Percentiles rank a stretch among this genome's conserved stretches.
Evolutionary conservation across 2,888 invertebrate species (phyloP).

Genomic region (Callyntrura guangdongensis): DNA sequence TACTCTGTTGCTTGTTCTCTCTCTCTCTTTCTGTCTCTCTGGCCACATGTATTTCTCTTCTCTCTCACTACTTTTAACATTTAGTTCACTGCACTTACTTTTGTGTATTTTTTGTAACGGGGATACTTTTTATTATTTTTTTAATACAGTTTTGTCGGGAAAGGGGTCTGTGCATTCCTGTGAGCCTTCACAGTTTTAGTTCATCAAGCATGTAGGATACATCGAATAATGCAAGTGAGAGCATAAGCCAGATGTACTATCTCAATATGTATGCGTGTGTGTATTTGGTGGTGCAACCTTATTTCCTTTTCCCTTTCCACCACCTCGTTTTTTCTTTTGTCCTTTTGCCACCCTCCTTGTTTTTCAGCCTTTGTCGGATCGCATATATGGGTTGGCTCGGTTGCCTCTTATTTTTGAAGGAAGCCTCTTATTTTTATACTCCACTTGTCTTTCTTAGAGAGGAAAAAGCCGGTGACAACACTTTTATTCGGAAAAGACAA

Average conservation of each 20-base stretch:
- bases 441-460: too few species aligned
- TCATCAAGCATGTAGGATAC: too few species aligned
- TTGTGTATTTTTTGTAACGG: background rate
- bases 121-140: background rate
- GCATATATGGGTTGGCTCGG: too few species aligned
- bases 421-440: background rate
- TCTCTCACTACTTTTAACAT: background rate
- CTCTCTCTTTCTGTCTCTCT: background rate
- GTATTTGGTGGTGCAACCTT: background rate
- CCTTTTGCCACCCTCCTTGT: background rate
- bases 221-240: constrained; percentile 66
- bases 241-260: constrained; percentile 13
- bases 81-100: constrained; percentile 51
- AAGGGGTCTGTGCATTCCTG: constrained; percentile 31
- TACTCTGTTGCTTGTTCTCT: constrained; percentile 46
- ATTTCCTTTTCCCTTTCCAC: too few species aligned
- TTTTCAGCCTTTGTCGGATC: too few species aligned
- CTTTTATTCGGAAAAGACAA: background rate
- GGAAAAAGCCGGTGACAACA: constrained; percentile 23
- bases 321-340: too few species aligned
- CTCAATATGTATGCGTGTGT: constrained; percentile 1
- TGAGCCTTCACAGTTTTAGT: too few species aligned
- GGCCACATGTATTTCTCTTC: background rate
- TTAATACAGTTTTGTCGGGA: too few species aligned
- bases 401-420: constrained; percentile 14